Evolutionary conservation across 1,140 invertebrate genomes (phyloP).

Genomic region (Eriocheir sinensis): DNA sequence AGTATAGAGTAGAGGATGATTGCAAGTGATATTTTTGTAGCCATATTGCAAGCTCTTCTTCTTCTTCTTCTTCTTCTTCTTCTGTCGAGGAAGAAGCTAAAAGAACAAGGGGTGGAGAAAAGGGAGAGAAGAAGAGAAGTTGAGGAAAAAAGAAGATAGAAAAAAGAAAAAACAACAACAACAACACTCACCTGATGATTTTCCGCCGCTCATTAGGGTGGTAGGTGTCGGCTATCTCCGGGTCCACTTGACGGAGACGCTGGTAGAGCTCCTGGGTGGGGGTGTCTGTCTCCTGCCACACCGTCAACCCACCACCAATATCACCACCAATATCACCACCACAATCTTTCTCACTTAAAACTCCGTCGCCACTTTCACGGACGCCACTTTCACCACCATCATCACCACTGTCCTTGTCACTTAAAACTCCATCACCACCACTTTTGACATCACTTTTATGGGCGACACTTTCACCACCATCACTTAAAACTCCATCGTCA

Average conservation of each 20-base stretch:
- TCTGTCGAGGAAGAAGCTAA: neutral
- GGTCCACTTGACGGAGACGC: slow-evolving; percentile 89
- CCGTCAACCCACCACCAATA: neutral
- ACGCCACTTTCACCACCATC: too few species aligned
- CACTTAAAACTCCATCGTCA: neutral
- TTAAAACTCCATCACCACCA: too few species aligned
- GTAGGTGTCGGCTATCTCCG: slow-evolving; percentile 88
- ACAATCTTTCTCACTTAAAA: too few species aligned
- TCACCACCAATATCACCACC: neutral
- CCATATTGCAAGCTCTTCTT: too few species aligned
- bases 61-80: too few species aligned
- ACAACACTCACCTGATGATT: slow-evolving; percentile 87
- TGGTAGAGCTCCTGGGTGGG: slow-evolving; percentile 85
- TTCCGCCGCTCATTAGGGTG: slow-evolving; percentile 95
- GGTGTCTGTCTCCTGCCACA: slow-evolving; percentile 68
- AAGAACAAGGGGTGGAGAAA: neutral
- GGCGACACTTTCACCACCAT: neutral
- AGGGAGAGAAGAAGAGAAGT: neutral
- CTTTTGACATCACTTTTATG: too few species aligned
- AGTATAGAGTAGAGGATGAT: too few species aligned
- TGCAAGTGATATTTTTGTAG: too few species aligned
- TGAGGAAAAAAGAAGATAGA: too few species aligned
- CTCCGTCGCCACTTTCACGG: too few species aligned
- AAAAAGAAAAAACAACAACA: too few species aligned
- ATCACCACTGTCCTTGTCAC: neutral